phyloP scores from a whole-genome alignment of 2,113 vertebrate species.

The Hemicordylus capensis region DNA sequence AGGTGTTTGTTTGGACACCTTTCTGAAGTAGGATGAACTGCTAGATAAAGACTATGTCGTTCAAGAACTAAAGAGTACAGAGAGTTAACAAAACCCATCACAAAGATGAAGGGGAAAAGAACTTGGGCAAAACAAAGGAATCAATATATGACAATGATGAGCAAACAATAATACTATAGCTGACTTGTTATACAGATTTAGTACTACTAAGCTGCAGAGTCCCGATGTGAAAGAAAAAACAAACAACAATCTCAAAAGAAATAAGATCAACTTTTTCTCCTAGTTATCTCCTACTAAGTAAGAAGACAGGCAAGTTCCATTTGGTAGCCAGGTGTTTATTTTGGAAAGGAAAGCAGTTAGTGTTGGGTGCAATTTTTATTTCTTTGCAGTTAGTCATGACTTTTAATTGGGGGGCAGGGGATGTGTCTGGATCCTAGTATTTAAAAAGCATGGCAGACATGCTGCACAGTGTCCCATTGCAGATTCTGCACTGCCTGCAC shows the following conservation, averaged over 20 bases:
- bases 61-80: background rate
- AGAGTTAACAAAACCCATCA: background rate
- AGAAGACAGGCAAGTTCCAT: background rate
- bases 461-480: too few relatives aligned
- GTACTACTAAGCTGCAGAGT: background rate
- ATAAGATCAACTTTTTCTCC: background rate
- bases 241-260: conserved; percentile 21
- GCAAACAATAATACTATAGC: too few relatives aligned
- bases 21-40: background rate
- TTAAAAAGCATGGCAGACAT: background rate
- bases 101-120: background rate
- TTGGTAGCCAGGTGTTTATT: background rate
- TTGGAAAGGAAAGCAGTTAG: background rate
- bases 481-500: too few relatives aligned
- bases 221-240: background rate
- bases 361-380: background rate
- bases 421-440: background rate
- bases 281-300: conserved; percentile 8
- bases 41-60: background rate
- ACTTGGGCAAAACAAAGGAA: background rate
- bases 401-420: background rate
- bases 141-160: background rate
- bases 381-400: background rate
- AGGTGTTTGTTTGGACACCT: background rate
- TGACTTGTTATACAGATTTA: too few relatives aligned